Base-by-base conservation (phyloP, 2,797 vertebrate genomes). In the Myripristis murdjan region DNA sequence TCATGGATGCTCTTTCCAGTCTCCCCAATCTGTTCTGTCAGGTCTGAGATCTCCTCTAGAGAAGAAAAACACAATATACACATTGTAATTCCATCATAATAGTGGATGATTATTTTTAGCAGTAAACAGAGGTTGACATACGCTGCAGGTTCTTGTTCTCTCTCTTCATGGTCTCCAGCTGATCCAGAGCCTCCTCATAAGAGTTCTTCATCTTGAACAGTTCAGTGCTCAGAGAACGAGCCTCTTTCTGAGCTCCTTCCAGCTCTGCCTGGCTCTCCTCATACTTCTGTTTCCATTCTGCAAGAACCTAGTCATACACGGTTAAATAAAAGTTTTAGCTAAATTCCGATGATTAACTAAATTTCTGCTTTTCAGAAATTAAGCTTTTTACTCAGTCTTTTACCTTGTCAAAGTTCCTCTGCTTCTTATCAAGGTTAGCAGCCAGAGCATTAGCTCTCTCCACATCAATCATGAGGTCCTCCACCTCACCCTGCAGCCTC, bases 131-230 rank as follows among this genome's bases (percentile, higher is more conserved):
- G 37, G 8, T 64, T 47, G 4, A 61, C 48, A 8, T 60, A 91
- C 91, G 91, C n/a, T 93, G 92, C 51, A 97, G 85, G 73, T 97
- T 97, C 91, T 97, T 97, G 85, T 96, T 96, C 80, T 97, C 96
- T 11, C 96, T 87, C 74, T 94, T 97, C 73, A 96, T 73, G 5
- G 96, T 96, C 84, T 97, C 96, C 24, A 97, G 84, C 0, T 96
- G 95, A 70, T 96, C 96, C 83, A 97, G 81, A 72, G 95, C 82
- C 77, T 97, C 97, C 75, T 97, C 96, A 2, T 96, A 97, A 0
- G 95, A 95, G 55, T 97, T 97, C 89, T 96, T 97, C 92, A 97
- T 95, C 87, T 97, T 97, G 80, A 97, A 97, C 48, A 97, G 79
- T 74, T 97, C 95, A 2, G 95, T 97, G 83, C 96, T 94, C 24